Evolutionary conservation across 2,113 vertebrate genomes (phyloP), one percentile per base, ranked within the genome.

Genomic region (Prunella himalayana): DNA sequence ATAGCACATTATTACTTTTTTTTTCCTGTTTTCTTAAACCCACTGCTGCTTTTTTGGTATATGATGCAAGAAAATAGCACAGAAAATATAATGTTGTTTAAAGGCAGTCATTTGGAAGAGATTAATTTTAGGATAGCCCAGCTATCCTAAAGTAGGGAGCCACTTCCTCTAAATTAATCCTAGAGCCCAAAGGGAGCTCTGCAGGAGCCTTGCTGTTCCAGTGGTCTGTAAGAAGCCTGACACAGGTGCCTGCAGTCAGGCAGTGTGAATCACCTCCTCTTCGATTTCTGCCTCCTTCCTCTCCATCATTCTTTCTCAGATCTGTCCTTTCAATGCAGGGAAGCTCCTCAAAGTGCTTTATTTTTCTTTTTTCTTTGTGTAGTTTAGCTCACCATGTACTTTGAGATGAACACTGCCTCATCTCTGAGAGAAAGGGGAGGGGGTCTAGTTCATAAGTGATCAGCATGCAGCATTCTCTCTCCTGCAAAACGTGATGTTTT

Each of bases 401-500:
- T 90, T 11, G 7, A 82, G 81, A 63, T 49, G 82, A 75, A 17
- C 16, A 68, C 35, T 72, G 8, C 66, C 35, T 86, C 17, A 28
- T 75, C 63, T 94, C 71, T 50, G 41, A 78, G 64, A 71, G 42
- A 86, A 91, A 91, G n/a, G 39, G 64, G n/a, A 90, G 71, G 75
- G 66, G 60, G 68, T 66, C 78, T 73, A 16, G 72, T 86, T 95
- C 82, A 71, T 92, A 91, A 96, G 86, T 64, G 78, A 93, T 93
- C 88, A 73, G 83, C 92, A 73, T 90, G 94, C 72, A 94, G 79
- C 0, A 0, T 50, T 84, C 82, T 94, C 92, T 84, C 82, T 94
- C 92, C 92, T 95, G 69, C 35, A 71, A 96, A 94, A 97, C 6
- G 63, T 91, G 91, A 92, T 96, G 92, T 96, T 97, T 96, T 93